Percentiles rank a stretch among this genome's conserved stretches.
Evolutionary conservation across 2,113 vertebrate genomes (phyloP).

Genomic region (Amazona vittata): DNA sequence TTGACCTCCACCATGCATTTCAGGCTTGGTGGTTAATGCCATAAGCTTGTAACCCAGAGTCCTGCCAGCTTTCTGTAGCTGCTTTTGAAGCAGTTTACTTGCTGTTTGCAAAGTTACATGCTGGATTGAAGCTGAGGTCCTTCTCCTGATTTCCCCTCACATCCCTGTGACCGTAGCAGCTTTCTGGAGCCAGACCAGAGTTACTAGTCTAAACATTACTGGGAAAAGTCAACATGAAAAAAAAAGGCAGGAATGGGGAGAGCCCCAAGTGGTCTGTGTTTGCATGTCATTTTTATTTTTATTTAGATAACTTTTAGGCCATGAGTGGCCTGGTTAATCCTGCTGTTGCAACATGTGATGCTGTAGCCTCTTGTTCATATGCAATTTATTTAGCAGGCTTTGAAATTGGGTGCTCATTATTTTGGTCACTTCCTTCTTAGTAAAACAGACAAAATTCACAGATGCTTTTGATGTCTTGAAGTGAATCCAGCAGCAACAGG

Average conservation of each 20-base stretch:
- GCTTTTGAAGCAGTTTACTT: background rate
- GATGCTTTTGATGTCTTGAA: background rate
- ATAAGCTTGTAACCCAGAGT: background rate
- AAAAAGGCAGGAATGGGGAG: background rate
- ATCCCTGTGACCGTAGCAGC: background rate
- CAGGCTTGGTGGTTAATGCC: background rate
- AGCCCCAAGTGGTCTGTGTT: background rate
- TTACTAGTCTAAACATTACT: background rate
- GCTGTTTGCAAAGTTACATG: background rate
- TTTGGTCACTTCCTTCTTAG: background rate
- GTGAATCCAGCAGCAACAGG: constrained; percentile 24
- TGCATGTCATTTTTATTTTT: background rate
- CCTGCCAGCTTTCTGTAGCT: background rate
- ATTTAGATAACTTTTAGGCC: background rate
- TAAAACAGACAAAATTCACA: background rate
- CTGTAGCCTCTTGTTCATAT: background rate
- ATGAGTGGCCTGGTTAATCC: background rate
- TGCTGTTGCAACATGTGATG: background rate
- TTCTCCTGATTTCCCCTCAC: background rate
- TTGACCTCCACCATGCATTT: background rate
- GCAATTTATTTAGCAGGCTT: background rate
- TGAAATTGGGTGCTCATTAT: background rate
- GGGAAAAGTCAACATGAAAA: background rate
- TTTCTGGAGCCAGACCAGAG: background rate
- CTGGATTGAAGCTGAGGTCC: background rate